Evolutionary conservation across 2,888 invertebrate species (phyloP), one percentile per base, ranked within the genome.

Genomic region (Monochamus alternatus): DNA sequence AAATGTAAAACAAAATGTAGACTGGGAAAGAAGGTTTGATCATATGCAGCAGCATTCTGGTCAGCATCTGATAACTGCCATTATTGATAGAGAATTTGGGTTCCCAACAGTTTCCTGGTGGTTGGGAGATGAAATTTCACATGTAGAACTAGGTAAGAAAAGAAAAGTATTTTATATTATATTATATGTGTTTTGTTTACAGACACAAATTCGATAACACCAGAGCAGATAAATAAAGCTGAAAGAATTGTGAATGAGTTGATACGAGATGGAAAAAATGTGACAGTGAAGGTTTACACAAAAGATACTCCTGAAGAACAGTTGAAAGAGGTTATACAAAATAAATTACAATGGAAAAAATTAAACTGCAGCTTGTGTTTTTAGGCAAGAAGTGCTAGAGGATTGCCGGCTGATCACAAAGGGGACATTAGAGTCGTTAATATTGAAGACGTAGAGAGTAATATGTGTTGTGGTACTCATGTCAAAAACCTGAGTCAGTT

Each of bases 31-130:
- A 75, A 90, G 97, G 68, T 93, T 95, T 86, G 96, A 97, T 87
- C 95, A 97, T 85, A 97, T 97, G 97, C 97, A 97, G 86, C 97
- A 97, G 85, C 97, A 97, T 90, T 95, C 96, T 84, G 95, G 95
- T 0, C 97, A 97, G 86, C 97, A 97, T 88, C 90, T 97, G 43
- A 91, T 97, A 31, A 94, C 96, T 10, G 96, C 96, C 0, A 88
- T 96, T 65, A 91, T 95, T 51, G 94, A 95, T 82, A 90, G 90
- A 31, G 92, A 94, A 83, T 93, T 92, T 88, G 91, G 92, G 10
- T 91, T 92, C 75, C 88, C 90, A 0, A 97, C 96, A 5, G 93
- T 94, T 0, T 95, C 96, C 1, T 96, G 96, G 96, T 95, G 95
- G 93, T 90, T 96, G 0, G 96, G 96, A 0, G 92, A 92, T 63